A percentile compares a stretch with the other conserved stretches of the same genome.
These are phyloP conservation scores for Camelus bactrianus DNA, from an alignment of 2,113 vertebrate species.

Conservation along the genomic window DNA sequence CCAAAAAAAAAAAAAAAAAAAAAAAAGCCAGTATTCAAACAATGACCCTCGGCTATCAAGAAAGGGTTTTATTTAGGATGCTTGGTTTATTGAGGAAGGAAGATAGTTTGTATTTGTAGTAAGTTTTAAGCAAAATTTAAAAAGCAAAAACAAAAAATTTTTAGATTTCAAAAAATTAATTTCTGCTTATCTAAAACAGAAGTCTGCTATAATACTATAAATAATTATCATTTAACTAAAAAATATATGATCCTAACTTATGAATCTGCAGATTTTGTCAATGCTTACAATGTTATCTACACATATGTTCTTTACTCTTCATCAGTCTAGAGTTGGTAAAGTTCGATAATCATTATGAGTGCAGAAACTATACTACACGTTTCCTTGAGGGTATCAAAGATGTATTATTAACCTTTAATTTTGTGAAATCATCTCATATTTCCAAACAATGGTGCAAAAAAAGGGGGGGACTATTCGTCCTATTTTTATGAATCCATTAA, in stretches of 20 bases:
- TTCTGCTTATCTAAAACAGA: not conserved
- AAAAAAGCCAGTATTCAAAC: not conserved
- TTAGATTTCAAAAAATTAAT: not conserved
- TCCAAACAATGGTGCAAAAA: not conserved
- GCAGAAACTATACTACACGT: not conserved
- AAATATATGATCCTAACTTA: not conserved
- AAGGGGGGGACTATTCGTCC: not conserved
- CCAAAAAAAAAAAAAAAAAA: not conserved
- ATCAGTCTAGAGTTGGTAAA: not conserved
- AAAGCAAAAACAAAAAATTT: not conserved
- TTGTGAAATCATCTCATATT: not conserved
- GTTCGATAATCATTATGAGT: not conserved
- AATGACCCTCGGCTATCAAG: not conserved
- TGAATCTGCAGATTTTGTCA: not conserved
- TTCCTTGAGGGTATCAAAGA: not conserved
- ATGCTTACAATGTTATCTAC: not conserved
- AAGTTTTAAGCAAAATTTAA: conserved; percentile 34
- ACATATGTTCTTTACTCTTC: not conserved
- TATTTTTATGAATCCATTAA: not conserved
- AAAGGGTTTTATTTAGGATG: not conserved
- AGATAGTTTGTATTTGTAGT: not conserved
- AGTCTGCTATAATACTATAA: not conserved
- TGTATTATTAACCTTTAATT: not conserved
- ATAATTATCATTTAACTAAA: not conserved
- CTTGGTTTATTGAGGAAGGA: not conserved